Evolutionary conservation across 1,140 invertebrate species (phyloP).

Genomic region (Pseudomyrmex cubaensis): DNA sequence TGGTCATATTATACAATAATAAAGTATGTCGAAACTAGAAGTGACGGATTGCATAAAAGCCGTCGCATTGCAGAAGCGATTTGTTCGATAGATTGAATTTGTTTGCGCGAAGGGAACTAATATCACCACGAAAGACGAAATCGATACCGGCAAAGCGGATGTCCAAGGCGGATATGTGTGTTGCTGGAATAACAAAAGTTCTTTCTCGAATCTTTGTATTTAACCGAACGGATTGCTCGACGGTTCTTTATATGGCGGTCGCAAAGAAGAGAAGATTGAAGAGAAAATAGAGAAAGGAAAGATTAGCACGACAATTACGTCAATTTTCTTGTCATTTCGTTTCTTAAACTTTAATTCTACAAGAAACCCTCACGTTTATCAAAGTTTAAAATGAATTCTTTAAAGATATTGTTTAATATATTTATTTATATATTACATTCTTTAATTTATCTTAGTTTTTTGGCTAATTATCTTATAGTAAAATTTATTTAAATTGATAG

Average conservation of each 20-base stretch:
- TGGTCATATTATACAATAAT: neutral
- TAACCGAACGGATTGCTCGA: constrained; percentile 30
- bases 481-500: constrained; percentile 23
- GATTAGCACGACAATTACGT: constrained; percentile 1
- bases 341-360: neutral
- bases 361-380: neutral
- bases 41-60: constrained; percentile 2
- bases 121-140: constrained; percentile 2
- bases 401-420: no score
- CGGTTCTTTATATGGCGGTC: neutral
- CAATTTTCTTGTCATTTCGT: neutral
- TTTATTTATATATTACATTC: no score
- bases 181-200: constrained; percentile 27
- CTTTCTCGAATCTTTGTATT: constrained; percentile 10
- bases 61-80: constrained; percentile 20
- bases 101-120: constrained; percentile 3
- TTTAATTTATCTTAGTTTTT: constrained; percentile 8
- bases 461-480: neutral
- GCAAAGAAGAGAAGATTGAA: neutral
- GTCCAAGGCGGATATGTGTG: neutral
- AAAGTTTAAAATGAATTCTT: no score
- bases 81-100: constrained; percentile 35
- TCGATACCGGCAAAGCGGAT: constrained; percentile 30
- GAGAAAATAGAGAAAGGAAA: constrained; percentile 4
- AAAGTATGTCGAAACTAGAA: neutral